Percentiles rank a stretch among this genome's conserved stretches.
These are phyloP conservation scores for Athrips mouffetella DNA, from an alignment of 2,888 invertebrate species.

Conservation along the genomic window DNA sequence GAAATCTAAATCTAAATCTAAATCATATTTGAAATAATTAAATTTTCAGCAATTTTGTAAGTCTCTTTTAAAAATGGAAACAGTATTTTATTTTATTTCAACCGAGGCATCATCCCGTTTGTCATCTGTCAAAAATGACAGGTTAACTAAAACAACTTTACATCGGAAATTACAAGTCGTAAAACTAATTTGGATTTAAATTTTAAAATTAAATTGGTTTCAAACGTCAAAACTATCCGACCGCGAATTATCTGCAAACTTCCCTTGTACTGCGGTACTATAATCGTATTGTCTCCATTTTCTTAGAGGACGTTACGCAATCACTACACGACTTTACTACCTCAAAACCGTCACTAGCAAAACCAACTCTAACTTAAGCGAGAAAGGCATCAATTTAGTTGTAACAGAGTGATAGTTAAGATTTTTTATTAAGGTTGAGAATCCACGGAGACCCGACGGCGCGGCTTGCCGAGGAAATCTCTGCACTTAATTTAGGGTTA, in stretches of 20 bases:
- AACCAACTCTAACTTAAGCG: background rate
- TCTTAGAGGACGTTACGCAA: conserved; percentile 67
- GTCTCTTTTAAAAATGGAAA: too few species aligned
- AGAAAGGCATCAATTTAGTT: background rate
- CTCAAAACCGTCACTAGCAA: conserved; percentile 22
- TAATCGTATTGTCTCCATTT: conserved; percentile 73
- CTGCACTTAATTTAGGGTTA: conserved; percentile 63
- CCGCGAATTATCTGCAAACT: conserved; percentile 29
- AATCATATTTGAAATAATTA: too few species aligned
- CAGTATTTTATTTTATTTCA: too few species aligned
- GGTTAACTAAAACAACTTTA: too few species aligned
- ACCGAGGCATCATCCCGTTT: too few species aligned
- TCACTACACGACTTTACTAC: conserved; percentile 58
- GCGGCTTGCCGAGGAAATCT: conserved; percentile 53
- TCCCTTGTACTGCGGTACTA: conserved; percentile 49
- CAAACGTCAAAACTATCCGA: background rate
- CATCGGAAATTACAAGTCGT: too few species aligned
- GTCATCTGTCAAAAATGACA: too few species aligned
- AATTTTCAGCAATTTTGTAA: too few species aligned
- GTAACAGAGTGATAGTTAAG: background rate
- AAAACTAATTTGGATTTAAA: background rate
- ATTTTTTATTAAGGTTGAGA: conserved; percentile 26
- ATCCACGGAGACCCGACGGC: conserved; percentile 56
- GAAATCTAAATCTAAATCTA: too few species aligned
- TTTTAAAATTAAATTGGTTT: background rate